phyloP scores from a whole-genome alignment of 1,140 invertebrate genomes.

The Pentalonia nigronervosa region DNA sequence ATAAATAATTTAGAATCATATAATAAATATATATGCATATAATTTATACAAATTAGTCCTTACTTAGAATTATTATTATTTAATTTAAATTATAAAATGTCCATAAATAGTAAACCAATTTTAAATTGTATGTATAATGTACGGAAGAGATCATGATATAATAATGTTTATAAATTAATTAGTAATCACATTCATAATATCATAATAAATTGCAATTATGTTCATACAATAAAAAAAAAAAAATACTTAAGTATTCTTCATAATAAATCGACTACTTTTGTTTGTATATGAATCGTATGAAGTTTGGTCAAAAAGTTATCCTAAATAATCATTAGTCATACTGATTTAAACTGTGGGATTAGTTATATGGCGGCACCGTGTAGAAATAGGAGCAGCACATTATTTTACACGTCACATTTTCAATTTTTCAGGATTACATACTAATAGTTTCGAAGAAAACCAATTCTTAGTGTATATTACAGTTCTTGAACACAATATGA shows the following conservation, averaged over 20 bases:
- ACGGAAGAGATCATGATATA: not conserved
- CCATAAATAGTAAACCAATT: not conserved
- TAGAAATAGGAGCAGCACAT: conserved; percentile 3
- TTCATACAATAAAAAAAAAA: not conserved
- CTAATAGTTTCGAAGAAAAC: conserved; percentile 7
- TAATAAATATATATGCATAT: too few relatives aligned
- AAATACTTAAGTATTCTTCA: not conserved
- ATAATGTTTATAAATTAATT: not conserved
- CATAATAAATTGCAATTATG: not conserved
- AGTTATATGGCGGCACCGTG: not conserved
- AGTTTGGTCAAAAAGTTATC: conserved; percentile 25
- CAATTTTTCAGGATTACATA: conserved; percentile 43
- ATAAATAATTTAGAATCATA: too few relatives aligned
- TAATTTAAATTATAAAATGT: too few relatives aligned
- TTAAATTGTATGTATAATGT: not conserved
- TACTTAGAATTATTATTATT: too few relatives aligned
- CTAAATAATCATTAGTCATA: conserved; percentile 36
- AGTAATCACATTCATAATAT: not conserved
- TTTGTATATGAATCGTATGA: not conserved
- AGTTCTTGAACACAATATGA: not conserved
- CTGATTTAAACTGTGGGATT: conserved; percentile 16
- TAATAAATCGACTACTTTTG: not conserved
- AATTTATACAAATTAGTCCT: too few relatives aligned
- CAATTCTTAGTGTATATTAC: not conserved
- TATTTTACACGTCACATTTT: conserved; percentile 4